Conservation (phyloP, 2,113 vertebrate genomes). For the Paramormyrops kingsleyae region DNA sequence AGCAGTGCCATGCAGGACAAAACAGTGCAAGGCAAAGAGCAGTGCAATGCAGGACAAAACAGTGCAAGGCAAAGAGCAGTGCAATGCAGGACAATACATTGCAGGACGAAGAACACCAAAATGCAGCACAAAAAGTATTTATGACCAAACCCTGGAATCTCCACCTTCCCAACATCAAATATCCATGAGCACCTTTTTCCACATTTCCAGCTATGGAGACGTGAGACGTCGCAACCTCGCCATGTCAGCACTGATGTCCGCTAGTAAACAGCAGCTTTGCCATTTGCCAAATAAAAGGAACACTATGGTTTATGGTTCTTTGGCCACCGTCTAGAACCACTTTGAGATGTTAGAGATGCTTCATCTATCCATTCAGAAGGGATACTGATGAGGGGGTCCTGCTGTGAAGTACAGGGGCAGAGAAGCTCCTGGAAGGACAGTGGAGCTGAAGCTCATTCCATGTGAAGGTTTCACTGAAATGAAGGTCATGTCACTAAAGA, state of each 20-base stretch:
- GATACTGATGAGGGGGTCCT: background rate
- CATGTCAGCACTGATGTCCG: background rate
- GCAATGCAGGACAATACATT: background rate
- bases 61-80: background rate
- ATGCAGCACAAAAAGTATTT: background rate
- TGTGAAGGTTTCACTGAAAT: background rate
- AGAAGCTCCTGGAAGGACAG: background rate
- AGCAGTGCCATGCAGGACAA: background rate
- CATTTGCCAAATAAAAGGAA: background rate
- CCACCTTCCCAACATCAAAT: background rate
- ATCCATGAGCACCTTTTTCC: background rate
- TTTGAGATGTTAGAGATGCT: background rate
- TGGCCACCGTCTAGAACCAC: background rate
- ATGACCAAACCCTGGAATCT: background rate
- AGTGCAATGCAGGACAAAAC: no score
- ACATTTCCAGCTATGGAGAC: background rate
- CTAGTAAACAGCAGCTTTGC: background rate
- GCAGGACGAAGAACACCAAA: background rate
- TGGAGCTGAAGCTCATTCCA: background rate
- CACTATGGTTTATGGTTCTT: background rate
- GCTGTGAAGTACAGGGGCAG: background rate
- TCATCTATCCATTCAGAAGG: background rate
- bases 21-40: background rate
- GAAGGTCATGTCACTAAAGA: background rate
- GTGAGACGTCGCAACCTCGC: background rate